Percentiles rank a stretch among this genome's conserved stretches.
phyloP scores from a whole-genome alignment of 2,888 invertebrate species.

The Chrysolina oricalcia region DNA sequence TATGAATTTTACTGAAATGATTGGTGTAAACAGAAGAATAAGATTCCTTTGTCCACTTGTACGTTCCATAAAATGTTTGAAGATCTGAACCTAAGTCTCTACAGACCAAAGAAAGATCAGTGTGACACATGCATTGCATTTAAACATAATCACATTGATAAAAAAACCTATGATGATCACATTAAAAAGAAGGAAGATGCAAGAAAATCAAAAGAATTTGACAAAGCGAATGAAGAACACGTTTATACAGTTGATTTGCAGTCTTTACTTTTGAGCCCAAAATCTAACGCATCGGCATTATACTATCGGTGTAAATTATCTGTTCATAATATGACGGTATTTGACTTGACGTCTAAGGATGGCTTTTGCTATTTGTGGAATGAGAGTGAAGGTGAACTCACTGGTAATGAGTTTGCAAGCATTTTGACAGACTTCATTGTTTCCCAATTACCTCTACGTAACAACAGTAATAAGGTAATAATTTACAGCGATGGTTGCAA shows the following conservation, averaged over 20 bases:
- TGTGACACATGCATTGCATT: not conserved
- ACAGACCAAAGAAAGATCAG: not conserved
- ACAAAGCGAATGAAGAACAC: too few species aligned
- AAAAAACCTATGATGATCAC: not conserved
- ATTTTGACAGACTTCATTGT: slow-evolving; percentile 6
- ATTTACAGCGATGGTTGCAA: slow-evolving; percentile 9
- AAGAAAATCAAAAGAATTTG: too few species aligned
- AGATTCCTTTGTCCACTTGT: not conserved
- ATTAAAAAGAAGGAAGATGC: too few species aligned
- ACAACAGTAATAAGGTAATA: not conserved
- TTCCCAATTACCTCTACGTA: slow-evolving; percentile 4
- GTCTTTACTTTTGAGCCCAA: too few species aligned
- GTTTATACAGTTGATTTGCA: too few species aligned
- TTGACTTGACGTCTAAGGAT: not conserved
- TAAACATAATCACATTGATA: not conserved
- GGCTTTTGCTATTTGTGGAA: slow-evolving; percentile 1
- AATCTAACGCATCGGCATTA: too few species aligned
- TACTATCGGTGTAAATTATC: too few species aligned
- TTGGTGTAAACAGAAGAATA: not conserved
- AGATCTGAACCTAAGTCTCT: not conserved
- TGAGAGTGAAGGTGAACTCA: not conserved
- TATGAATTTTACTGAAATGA: not conserved
- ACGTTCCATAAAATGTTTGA: not conserved
- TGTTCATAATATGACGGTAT: too few species aligned
- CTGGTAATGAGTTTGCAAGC: not conserved